A percentile compares a stretch with the other conserved stretches of the same genome.
phyloP scores from a whole-genome alignment of 2,888 invertebrate genomes.

The Empis livida region DNA sequence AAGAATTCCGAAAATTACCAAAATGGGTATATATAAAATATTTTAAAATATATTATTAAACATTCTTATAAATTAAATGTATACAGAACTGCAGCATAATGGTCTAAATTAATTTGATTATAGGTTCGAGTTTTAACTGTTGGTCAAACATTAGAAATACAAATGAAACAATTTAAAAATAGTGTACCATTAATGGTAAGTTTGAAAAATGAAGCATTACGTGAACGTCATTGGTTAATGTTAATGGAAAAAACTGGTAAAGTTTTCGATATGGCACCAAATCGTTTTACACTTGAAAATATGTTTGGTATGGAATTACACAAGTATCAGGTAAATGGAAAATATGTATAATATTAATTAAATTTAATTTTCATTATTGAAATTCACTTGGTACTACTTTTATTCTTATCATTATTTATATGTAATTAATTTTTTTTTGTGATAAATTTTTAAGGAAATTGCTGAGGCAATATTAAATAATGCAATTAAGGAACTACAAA shows the following conservation, averaged over 20 bases:
- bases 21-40: constrained; percentile 40
- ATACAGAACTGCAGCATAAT: too few relatives aligned
- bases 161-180: constrained; percentile 78
- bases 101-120: too few relatives aligned
- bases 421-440: neutral
- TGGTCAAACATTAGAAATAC: constrained; percentile 58
- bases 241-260: constrained; percentile 74
- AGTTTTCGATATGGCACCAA: constrained; percentile 75
- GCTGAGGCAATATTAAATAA: constrained; percentile 77
- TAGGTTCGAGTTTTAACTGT: constrained; percentile 40
- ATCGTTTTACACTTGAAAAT: constrained; percentile 80
- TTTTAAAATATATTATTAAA: constrained; percentile 6
- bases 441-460: constrained; percentile 38
- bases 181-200: constrained; percentile 83
- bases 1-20: constrained; percentile 62
- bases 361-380: neutral
- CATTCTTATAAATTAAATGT: neutral
- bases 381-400: too few relatives aligned
- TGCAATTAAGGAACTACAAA: constrained; percentile 82
- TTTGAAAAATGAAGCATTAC: constrained; percentile 78
- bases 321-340: constrained; percentile 48
- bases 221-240: constrained; percentile 81
- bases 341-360: neutral
- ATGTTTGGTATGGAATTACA: constrained; percentile 89
- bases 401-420: too few relatives aligned